Conservation (phyloP, 1,140 invertebrate species). For the Aleiodes sp. region DNA sequence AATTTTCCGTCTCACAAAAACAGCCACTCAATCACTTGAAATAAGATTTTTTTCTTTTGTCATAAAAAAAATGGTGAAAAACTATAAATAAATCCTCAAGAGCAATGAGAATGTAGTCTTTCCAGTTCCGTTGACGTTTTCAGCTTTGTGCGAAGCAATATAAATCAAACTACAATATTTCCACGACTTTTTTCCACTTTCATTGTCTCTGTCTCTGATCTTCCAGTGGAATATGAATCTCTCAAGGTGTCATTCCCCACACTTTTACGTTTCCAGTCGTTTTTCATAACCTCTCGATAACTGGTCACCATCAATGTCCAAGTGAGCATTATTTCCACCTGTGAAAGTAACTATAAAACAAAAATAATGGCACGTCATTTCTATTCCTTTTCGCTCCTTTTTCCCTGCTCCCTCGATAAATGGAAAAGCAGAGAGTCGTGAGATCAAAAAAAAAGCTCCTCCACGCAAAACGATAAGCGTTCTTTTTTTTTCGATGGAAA, state of each 20-base stretch:
- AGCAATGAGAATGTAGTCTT: neutral
- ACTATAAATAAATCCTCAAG: neutral
- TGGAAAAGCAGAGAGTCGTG: too few relatives aligned
- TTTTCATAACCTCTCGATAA: neutral
- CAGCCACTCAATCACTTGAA: neutral
- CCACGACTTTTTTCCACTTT: neutral
- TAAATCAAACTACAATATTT: neutral
- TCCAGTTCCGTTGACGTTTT: neutral
- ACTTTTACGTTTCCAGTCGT: neutral
- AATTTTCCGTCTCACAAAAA: neutral
- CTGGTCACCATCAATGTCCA: conserved; percentile 5
- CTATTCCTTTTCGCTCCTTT: neutral
- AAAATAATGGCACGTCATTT: neutral
- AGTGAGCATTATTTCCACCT: neutral
- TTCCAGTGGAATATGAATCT: too few relatives aligned
- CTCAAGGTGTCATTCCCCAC: neutral
- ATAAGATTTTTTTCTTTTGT: neutral
- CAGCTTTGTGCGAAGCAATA: neutral
- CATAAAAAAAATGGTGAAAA: neutral
- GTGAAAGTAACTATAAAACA: neutral
- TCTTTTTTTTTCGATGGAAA: too few relatives aligned
- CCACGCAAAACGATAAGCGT: too few relatives aligned
- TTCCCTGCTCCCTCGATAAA: neutral
- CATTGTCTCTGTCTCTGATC: neutral
- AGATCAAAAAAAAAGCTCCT: too few relatives aligned